Evolutionary conservation across 2,113 vertebrate genomes (phyloP).

Genomic region (Serinus canaria): DNA sequence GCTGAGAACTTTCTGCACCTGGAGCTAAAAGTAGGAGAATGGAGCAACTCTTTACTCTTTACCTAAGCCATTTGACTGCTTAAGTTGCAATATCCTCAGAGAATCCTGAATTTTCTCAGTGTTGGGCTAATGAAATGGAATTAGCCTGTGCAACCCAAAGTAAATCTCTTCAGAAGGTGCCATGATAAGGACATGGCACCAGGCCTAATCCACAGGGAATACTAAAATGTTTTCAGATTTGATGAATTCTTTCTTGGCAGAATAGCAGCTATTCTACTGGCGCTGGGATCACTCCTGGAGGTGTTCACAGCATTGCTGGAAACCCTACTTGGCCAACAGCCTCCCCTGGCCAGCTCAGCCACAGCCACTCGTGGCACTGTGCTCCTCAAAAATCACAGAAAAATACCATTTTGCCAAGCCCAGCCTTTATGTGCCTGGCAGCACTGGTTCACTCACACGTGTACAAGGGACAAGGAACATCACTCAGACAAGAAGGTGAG

Average conservation of each 20-base stretch:
- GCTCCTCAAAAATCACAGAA: neutral
- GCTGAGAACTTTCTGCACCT: neutral
- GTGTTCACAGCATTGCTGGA: neutral
- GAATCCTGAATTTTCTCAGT: neutral
- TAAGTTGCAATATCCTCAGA: neutral
- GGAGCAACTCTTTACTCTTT: neutral
- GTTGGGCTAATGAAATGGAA: neutral
- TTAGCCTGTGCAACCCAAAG: neutral
- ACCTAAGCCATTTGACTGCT: neutral
- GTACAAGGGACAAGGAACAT: neutral
- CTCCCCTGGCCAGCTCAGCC: neutral
- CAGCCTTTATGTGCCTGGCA: neutral
- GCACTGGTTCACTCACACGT: neutral
- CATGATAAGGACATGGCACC: neutral
- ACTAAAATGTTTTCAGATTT: neutral
- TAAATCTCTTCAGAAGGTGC: neutral
- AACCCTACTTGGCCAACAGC: neutral
- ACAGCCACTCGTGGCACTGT: accelerated
- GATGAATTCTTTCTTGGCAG: neutral
- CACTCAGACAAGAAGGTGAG: neutral
- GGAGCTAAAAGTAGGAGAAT: neutral
- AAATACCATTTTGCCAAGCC: neutral
- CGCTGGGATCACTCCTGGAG: neutral
- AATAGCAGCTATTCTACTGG: neutral
- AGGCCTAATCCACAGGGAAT: neutral